Conservation (phyloP, 2,113 vertebrate genomes). For the Recurvirostra avosetta region DNA sequence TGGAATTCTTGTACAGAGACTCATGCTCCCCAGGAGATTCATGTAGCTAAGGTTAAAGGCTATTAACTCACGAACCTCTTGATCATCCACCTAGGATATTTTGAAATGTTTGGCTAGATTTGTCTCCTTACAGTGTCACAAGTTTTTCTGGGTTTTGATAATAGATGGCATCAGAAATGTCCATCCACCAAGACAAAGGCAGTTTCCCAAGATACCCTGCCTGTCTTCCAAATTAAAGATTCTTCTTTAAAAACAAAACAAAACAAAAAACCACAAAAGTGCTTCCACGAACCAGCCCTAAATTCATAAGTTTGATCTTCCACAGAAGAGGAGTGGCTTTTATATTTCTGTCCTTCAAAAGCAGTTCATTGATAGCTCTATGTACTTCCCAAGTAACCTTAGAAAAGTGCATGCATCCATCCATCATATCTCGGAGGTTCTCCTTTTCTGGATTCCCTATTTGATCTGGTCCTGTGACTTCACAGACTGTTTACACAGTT, state of each 20-base stretch:
- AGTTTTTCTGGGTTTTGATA: neutral
- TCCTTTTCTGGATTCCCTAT: neutral
- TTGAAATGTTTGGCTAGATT: neutral
- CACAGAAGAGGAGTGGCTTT: neutral
- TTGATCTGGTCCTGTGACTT: neutral
- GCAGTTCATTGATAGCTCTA: neutral
- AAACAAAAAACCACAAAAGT: neutral
- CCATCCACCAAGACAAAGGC: neutral
- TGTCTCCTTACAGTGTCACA: neutral
- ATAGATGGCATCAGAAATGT: neutral
- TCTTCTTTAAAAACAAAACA: neutral
- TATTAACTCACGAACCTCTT: neutral
- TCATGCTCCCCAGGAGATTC: neutral
- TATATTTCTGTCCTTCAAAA: neutral
- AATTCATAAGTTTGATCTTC: neutral
- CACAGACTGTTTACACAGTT: neutral
- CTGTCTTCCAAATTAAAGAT: neutral
- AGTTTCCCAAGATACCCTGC: neutral
- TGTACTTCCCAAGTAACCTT: neutral
- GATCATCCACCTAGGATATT: neutral
- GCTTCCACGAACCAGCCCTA: neutral
- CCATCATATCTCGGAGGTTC: neutral
- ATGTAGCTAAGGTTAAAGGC: neutral
- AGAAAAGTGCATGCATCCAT: rapidly evolving
- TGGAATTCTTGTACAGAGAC: neutral